phyloP scores from a whole-genome alignment of 2,113 vertebrate genomes.

The Hemiscyllium ocellatum region DNA sequence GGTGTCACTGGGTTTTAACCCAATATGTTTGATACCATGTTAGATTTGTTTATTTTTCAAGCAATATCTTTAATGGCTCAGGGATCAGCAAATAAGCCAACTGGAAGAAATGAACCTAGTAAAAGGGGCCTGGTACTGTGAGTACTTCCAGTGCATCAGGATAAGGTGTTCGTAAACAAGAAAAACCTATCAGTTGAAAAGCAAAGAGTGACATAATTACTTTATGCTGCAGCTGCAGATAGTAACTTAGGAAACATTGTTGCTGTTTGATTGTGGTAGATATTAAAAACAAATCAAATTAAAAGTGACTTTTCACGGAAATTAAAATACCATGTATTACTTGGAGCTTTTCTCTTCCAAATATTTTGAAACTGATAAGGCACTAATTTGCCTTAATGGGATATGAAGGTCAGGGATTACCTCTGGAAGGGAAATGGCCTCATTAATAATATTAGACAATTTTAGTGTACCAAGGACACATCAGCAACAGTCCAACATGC shows the following conservation, averaged over 20 bases:
- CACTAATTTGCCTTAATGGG: conserved; percentile 20
- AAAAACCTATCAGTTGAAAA: conserved; percentile 17
- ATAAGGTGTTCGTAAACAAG: background rate
- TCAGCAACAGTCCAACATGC: background rate
- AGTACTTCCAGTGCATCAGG: background rate
- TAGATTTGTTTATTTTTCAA: background rate
- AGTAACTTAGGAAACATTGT: conserved; percentile 31
- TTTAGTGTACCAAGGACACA: background rate
- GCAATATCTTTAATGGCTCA: background rate
- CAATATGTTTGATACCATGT: background rate
- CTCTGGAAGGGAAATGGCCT: background rate
- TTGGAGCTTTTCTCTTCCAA: background rate
- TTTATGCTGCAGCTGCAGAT: background rate
- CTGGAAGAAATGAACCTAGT: background rate
- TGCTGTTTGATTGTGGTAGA: background rate
- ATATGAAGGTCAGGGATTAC: conserved; percentile 18
- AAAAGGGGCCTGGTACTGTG: background rate
- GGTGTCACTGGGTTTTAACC: background rate
- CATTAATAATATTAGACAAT: background rate
- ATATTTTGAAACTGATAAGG: conserved; percentile 30
- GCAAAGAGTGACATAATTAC: background rate
- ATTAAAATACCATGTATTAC: background rate
- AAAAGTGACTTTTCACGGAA: background rate
- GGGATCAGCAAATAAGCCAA: conserved; percentile 12
- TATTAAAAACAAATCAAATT: conserved; percentile 28